Conservation (phyloP, 2,797 vertebrate species). For the Sebastes reedi region DNA sequence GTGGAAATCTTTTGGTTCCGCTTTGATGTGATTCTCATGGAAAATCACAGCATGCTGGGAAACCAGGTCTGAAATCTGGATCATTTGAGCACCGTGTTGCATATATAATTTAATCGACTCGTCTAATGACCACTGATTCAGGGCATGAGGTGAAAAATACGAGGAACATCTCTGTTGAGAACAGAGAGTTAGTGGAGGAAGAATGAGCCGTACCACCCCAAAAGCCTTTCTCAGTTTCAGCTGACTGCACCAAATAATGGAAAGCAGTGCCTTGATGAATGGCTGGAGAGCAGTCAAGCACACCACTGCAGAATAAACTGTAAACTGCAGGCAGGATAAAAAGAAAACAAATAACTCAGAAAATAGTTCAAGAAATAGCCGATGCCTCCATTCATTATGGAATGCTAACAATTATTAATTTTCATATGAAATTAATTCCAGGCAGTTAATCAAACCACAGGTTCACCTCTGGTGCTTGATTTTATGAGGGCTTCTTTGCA, state of each 20-base stretch:
- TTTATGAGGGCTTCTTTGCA: constrained; percentile 37
- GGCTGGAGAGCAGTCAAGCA: constrained; percentile 80
- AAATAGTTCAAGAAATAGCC: constrained; percentile 60
- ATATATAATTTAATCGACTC: constrained; percentile 42
- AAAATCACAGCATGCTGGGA: constrained; percentile 8
- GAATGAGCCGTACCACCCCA: constrained; percentile 77
- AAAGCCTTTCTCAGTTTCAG: constrained; percentile 83
- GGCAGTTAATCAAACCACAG: constrained; percentile 56
- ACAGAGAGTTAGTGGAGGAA: constrained; percentile 68
- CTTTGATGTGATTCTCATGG: constrained; percentile 13
- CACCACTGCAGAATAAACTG: constrained; percentile 76
- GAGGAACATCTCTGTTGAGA: constrained; percentile 68
- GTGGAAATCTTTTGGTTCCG: constrained; percentile 22
- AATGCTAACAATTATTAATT: constrained; percentile 68
- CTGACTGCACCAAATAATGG: constrained; percentile 86
- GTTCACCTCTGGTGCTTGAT: constrained; percentile 45
- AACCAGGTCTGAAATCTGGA: constrained; percentile 16
- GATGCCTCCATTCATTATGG: constrained; percentile 74
- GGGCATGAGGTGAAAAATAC: constrained; percentile 50
- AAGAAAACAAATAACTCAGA: constrained; percentile 80
- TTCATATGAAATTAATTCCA: constrained; percentile 50
- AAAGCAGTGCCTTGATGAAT: constrained; percentile 83
- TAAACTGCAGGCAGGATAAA: constrained; percentile 73
- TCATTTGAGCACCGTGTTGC: constrained; percentile 13
- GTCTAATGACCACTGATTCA: constrained; percentile 48